These are phyloP conservation scores for Craterocephalus amniculus DNA, from an alignment of 2,797 vertebrate species.

Conservation along the genomic window DNA sequence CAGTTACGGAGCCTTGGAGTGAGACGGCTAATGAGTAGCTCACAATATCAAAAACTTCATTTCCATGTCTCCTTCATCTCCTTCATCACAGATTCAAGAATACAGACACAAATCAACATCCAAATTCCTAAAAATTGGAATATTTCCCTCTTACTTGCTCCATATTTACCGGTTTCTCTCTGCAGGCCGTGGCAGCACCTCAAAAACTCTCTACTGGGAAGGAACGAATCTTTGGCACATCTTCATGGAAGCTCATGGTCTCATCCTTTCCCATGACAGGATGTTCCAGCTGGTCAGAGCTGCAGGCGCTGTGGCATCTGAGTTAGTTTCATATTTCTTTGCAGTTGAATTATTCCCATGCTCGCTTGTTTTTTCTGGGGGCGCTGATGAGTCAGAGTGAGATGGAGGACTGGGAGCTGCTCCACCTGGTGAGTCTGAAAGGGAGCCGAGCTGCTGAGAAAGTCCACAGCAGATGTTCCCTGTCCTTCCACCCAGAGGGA, in stretches of 20 bases:
- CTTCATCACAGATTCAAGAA: slow-evolving; percentile 13
- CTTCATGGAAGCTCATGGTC: slow-evolving; percentile 50
- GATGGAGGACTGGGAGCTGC: slow-evolving; percentile 23
- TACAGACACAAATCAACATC: slow-evolving; percentile 4
- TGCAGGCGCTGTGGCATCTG: slow-evolving; percentile 45
- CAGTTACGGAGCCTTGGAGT: slow-evolving; percentile 1
- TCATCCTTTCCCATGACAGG: slow-evolving; percentile 51
- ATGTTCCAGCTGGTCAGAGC: slow-evolving; percentile 61
- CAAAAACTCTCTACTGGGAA: slow-evolving; percentile 31
- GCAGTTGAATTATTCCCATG: slow-evolving; percentile 53
- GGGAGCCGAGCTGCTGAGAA: slow-evolving; percentile 14
- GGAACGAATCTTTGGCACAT: slow-evolving; percentile 46
- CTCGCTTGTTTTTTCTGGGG: slow-evolving; percentile 23
- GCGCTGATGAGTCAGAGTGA: slow-evolving; percentile 1
- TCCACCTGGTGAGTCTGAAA: slow-evolving; percentile 13
- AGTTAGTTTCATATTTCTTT: slow-evolving; percentile 64
- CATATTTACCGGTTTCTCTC: slow-evolving; percentile 14
- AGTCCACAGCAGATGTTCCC: slow-evolving; percentile 56
- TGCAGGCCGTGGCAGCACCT: slow-evolving; percentile 5
- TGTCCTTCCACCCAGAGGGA: slow-evolving; percentile 25
- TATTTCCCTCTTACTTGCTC: slow-evolving; percentile 16
- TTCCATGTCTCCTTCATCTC: slow-evolving; percentile 8
- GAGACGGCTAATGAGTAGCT: slow-evolving; percentile 20
- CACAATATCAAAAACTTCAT: slow-evolving; percentile 10
- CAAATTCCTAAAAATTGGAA: slow-evolving; percentile 3